Evolutionary conservation across 2,888 invertebrate species (phyloP).

Genomic region (Heterodera filipjevi): DNA sequence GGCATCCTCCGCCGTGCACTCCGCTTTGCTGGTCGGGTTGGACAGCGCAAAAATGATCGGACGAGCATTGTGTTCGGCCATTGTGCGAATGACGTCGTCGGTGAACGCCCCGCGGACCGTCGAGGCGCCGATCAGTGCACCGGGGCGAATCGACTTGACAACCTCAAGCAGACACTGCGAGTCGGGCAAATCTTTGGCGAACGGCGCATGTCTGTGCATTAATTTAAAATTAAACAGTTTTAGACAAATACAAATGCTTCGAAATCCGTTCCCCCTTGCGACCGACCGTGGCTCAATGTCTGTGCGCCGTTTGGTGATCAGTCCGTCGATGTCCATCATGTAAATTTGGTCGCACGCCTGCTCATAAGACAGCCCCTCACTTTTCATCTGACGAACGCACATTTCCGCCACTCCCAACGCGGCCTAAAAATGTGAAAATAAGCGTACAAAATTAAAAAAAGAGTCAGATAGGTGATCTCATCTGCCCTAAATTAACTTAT

Average conservation of each 20-base stretch:
- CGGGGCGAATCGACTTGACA: constrained; percentile 78
- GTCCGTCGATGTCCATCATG: constrained; percentile 92
- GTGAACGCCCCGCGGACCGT: constrained; percentile 87
- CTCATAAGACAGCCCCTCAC: constrained; percentile 78
- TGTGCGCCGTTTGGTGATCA: constrained; percentile 35
- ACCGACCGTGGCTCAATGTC: constrained; percentile 70
- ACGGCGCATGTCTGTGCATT: constrained; percentile 73
- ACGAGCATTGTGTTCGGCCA: constrained; percentile 81
- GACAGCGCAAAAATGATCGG: constrained; percentile 97
- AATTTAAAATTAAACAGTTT: not conserved
- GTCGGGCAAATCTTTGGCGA: constrained; percentile 79
- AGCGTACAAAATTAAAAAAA: too few relatives aligned
- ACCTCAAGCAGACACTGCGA: constrained; percentile 81
- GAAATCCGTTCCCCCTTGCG: constrained; percentile 55
- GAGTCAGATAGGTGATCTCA: too few relatives aligned
- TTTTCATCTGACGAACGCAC: constrained; percentile 87
- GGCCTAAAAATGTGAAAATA: too few relatives aligned
- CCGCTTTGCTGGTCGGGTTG: constrained; percentile 96
- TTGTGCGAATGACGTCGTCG: constrained; percentile 79
- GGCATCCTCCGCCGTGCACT: constrained; percentile 98
- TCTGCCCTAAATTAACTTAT: too few relatives aligned
- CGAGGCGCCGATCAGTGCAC: constrained; percentile 82
- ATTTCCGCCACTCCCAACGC: constrained; percentile 89
- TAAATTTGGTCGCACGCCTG: constrained; percentile 84
- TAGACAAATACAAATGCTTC: not conserved